These are phyloP conservation scores for Chamaea fasciata DNA, from an alignment of 2,113 vertebrate genomes.

Conservation along the genomic window DNA sequence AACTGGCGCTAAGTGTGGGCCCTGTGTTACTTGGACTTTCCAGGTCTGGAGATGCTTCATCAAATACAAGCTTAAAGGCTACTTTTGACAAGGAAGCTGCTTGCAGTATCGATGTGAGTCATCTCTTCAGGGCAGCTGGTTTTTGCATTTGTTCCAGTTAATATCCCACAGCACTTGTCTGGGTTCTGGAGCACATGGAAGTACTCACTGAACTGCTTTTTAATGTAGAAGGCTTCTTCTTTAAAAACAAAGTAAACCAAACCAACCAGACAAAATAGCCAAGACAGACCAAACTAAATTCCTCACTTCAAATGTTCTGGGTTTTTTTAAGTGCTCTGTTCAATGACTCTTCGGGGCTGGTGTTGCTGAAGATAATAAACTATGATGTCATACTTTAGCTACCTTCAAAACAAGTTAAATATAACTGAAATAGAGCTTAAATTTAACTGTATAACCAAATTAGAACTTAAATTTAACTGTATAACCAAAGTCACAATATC, in stretches of 20 bases:
- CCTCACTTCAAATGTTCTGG: background rate
- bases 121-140: background rate
- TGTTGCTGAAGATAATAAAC: background rate
- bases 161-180: background rate
- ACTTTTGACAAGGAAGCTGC: background rate
- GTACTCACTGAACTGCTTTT: background rate
- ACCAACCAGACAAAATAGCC: background rate
- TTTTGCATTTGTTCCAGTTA: background rate
- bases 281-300: background rate
- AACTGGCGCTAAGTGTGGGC: background rate
- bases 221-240: background rate
- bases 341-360: background rate
- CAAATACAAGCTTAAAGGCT: background rate
- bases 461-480: background rate
- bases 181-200: background rate
- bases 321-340: background rate
- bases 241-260: background rate
- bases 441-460: background rate
- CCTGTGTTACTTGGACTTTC: background rate
- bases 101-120: background rate
- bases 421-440: background rate
- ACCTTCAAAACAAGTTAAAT: background rate
- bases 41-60: background rate
- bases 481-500: background rate
- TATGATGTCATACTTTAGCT: background rate